Conservation (phyloP, 2,888 invertebrate species). For the Plagodis pulveraria region DNA sequence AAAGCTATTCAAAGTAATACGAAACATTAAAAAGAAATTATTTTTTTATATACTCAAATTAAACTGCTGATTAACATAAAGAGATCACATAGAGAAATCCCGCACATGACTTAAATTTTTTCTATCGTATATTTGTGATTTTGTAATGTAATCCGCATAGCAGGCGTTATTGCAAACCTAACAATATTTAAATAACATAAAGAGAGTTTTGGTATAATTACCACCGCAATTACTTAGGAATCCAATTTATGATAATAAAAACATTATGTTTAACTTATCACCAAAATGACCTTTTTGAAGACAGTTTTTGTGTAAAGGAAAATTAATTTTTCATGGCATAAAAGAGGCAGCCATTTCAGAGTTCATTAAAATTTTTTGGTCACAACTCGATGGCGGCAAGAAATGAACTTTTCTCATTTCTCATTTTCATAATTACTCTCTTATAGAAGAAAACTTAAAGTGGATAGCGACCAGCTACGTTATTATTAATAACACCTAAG, state of each 20-base stretch:
- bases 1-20: too few species aligned
- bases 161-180: too few species aligned
- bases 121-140: too few species aligned
- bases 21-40: too few species aligned
- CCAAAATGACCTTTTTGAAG: constrained; percentile 17
- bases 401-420: constrained; percentile 76
- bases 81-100: too few species aligned
- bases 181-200: too few species aligned
- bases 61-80: constrained; percentile 2
- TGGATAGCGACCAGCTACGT: constrained; percentile 37
- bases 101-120: too few species aligned
- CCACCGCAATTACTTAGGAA: neutral
- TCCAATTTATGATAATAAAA: constrained; percentile 5
- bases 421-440: constrained; percentile 75
- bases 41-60: neutral
- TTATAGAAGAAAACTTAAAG: constrained; percentile 63
- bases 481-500: too few species aligned
- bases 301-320: constrained; percentile 52
- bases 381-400: constrained; percentile 62
- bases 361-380: constrained; percentile 70
- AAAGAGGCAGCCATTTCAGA: constrained; percentile 60
- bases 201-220: neutral
- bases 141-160: too few species aligned
- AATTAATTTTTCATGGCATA: constrained; percentile 62
- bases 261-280: constrained; percentile 10